These are phyloP conservation scores for Drosophila takahashii DNA, from an alignment of 1,140 invertebrate genomes.

Conservation along the genomic window DNA sequence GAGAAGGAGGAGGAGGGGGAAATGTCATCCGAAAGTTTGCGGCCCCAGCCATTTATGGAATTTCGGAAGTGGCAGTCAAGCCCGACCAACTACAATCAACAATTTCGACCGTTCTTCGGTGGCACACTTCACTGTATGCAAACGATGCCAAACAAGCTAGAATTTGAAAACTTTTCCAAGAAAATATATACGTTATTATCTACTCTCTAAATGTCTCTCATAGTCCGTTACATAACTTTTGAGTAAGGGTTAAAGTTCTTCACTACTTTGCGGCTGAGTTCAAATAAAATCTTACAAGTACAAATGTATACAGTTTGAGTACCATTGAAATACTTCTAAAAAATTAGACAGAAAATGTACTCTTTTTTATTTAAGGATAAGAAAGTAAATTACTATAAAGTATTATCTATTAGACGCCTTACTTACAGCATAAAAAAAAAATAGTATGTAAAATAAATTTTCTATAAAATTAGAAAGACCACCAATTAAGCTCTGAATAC, in stretches of 20 bases:
- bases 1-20: not conserved
- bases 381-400: too few relatives aligned
- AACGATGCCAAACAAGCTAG: conserved; percentile 30
- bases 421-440: too few relatives aligned
- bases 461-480: too few relatives aligned
- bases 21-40: conserved; percentile 66
- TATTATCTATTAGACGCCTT: too few relatives aligned
- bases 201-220: conserved; percentile 5
- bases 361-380: too few relatives aligned
- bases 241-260: not conserved
- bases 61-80: conserved; percentile 56
- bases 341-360: too few relatives aligned
- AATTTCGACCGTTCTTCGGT: conserved; percentile 33
- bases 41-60: conserved; percentile 72
- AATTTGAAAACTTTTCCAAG: conserved; percentile 27
- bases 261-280: not conserved
- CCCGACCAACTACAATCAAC: conserved; percentile 34
- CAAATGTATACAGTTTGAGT: not conserved
- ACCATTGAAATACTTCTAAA: too few relatives aligned
- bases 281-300: not conserved
- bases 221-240: conserved; percentile 7
- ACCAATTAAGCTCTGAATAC: not conserved
- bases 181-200: conserved; percentile 19
- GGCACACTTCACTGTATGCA: conserved; percentile 34
- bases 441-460: too few relatives aligned